A percentile compares a stretch with the other conserved stretches of the same genome.
Conservation (phyloP, 2,888 invertebrate genomes). For the Thera britannica region DNA sequence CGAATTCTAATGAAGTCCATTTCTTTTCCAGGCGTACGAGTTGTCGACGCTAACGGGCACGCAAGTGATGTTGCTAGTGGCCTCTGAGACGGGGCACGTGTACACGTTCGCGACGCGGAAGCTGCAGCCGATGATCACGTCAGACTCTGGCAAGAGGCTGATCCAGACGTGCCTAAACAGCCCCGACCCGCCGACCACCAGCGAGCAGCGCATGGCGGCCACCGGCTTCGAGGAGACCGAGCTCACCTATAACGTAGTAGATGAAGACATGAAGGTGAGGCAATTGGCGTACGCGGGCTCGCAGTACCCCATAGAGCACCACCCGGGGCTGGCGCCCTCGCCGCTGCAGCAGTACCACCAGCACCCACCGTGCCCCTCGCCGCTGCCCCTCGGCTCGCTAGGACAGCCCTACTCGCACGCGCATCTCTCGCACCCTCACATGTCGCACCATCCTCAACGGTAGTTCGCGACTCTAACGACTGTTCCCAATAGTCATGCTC, state of each 20-base stretch:
- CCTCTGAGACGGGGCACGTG: constrained; percentile 99
- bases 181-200: constrained; percentile 94
- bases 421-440: constrained; percentile 87
- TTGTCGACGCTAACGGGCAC: constrained; percentile 99
- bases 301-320: constrained; percentile 89
- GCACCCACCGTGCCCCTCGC: constrained; percentile 90
- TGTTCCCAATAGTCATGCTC: constrained; percentile 68
- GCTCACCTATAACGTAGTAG: constrained; percentile 97
- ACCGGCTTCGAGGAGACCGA: constrained; percentile 99
- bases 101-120: constrained; percentile 99
- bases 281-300: constrained; percentile 95
- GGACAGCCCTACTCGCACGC: constrained; percentile 82
- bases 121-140: constrained; percentile 99
- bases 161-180: constrained; percentile 99
- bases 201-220: constrained; percentile 98
- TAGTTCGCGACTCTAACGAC: constrained; percentile 74
- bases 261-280: constrained; percentile 98
- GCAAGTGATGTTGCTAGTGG: constrained; percentile 99
- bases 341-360: constrained; percentile 89
- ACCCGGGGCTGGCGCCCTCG: constrained; percentile 87
- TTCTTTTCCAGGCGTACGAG: constrained; percentile 95
- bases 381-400: constrained; percentile 86
- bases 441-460: constrained; percentile 93
- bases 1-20: constrained; percentile 32
- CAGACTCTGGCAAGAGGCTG: constrained; percentile 97